A percentile compares a stretch with the other conserved stretches of the same genome.
Evolutionary conservation across 1,140 invertebrate genomes (phyloP).

Genomic region (Leucophenga varia): DNA sequence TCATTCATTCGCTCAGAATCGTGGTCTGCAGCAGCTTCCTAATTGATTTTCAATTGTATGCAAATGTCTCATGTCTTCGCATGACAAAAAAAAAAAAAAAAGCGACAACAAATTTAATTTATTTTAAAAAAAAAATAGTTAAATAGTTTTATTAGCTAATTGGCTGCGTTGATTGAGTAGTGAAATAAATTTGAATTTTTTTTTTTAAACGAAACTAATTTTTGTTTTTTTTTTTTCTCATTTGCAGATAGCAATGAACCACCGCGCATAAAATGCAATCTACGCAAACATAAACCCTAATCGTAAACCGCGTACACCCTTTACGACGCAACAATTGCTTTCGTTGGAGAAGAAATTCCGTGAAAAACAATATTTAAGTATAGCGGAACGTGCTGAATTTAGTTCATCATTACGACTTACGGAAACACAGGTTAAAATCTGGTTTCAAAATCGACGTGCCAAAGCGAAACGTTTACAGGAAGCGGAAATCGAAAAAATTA

Average conservation of each 20-base stretch:
- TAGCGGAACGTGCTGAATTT: conserved; percentile 96
- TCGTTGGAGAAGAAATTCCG: conserved; percentile 95
- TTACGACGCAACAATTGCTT: conserved; percentile 93
- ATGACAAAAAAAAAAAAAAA: neutral
- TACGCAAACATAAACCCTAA: conserved; percentile 91
- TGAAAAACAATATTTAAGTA: conserved; percentile 94
- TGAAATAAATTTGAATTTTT: conserved; percentile 15
- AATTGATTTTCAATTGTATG: conserved; percentile 35
- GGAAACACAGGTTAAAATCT: conserved; percentile 96
- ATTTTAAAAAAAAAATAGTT: too few relatives aligned
- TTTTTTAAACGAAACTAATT: neutral
- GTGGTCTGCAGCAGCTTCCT: neutral
- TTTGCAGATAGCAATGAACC: conserved; percentile 62
- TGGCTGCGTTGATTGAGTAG: too few relatives aligned
- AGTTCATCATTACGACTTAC: conserved; percentile 89
- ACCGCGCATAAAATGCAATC: conserved; percentile 87
- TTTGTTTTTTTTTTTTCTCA: conserved; percentile 3
- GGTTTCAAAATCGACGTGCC: conserved; percentile 95
- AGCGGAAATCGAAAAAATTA: conserved; percentile 87
- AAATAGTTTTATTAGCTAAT: too few relatives aligned
- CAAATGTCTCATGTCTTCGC: conserved; percentile 17
- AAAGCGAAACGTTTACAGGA: conserved; percentile 94
- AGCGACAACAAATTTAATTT: neutral
- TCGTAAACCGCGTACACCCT: conserved; percentile 94
- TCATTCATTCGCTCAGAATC: conserved; percentile 25